Conservation (phyloP, 2,113 vertebrate species). For the Rhinopomastus cyanomelas region DNA sequence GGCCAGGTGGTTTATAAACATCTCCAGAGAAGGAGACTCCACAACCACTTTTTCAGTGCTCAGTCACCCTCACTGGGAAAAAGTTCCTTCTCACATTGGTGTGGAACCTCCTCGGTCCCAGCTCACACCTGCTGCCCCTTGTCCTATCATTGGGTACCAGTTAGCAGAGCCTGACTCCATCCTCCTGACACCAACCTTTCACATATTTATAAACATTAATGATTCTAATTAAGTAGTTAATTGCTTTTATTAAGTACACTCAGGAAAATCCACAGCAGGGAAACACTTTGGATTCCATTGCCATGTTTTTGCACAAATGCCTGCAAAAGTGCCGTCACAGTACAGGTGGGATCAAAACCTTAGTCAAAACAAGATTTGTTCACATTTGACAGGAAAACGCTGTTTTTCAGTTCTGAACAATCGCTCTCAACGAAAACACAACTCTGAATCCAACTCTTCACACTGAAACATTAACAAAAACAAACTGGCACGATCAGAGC, state of each 20-base stretch:
- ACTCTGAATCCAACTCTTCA: not conserved
- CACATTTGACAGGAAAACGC: not conserved
- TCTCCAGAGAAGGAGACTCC: too few species aligned
- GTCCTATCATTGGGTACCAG: too few species aligned
- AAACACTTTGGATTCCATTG: not conserved
- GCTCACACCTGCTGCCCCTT: too few species aligned
- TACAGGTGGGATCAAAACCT: not conserved
- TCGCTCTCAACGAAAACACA: not conserved
- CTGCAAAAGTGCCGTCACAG: not conserved
- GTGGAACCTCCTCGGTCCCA: too few species aligned
- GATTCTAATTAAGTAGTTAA: not conserved
- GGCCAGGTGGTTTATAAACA: too few species aligned
- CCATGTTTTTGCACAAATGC: not conserved
- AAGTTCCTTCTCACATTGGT: too few species aligned
- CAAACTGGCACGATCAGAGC: not conserved
- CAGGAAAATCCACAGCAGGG: not conserved
- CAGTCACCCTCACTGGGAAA: too few species aligned
- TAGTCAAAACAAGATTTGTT: not conserved
- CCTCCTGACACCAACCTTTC: too few species aligned
- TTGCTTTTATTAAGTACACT: not conserved
- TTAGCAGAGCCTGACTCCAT: too few species aligned
- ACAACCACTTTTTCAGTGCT: too few species aligned
- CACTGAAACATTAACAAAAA: not conserved
- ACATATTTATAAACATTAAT: too few species aligned
- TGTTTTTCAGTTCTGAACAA: not conserved